phyloP scores from a whole-genome alignment of 2,113 vertebrate species.

The Herpetotheres cachinnans region DNA sequence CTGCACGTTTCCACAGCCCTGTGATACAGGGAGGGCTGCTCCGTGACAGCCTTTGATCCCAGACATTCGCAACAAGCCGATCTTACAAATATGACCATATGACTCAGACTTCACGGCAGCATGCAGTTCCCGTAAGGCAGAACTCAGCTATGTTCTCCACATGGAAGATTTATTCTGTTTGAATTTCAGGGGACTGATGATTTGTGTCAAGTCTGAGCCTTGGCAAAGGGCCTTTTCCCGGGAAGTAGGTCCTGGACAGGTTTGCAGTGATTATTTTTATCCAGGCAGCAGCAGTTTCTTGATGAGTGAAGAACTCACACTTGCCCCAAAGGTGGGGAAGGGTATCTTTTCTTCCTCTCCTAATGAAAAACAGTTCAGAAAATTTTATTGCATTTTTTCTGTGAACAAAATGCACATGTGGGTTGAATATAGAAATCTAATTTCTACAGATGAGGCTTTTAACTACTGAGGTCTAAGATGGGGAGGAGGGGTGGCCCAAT shows the following conservation, averaged over 20 bases:
- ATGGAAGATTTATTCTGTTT: slow-evolving; percentile 8
- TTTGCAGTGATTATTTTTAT: background rate
- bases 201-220: background rate
- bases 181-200: background rate
- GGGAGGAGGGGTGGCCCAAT: background rate
- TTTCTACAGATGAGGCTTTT: background rate
- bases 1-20: background rate
- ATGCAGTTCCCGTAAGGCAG: slow-evolving; percentile 12
- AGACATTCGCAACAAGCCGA: background rate
- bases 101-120: background rate
- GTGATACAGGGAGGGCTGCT: background rate
- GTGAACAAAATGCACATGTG: background rate
- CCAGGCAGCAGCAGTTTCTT: background rate
- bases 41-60: background rate
- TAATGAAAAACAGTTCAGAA: background rate
- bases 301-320: background rate
- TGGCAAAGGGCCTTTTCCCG: background rate
- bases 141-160: background rate
- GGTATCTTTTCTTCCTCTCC: background rate
- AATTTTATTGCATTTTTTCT: background rate
- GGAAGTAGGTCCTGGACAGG: background rate
- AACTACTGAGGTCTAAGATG: background rate
- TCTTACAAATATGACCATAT: background rate
- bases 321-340: background rate
- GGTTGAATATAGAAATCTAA: background rate